Percentiles rank a stretch among this genome's conserved stretches.
Conservation (phyloP, 2,888 invertebrate species). For the Nomada goodeniana region DNA sequence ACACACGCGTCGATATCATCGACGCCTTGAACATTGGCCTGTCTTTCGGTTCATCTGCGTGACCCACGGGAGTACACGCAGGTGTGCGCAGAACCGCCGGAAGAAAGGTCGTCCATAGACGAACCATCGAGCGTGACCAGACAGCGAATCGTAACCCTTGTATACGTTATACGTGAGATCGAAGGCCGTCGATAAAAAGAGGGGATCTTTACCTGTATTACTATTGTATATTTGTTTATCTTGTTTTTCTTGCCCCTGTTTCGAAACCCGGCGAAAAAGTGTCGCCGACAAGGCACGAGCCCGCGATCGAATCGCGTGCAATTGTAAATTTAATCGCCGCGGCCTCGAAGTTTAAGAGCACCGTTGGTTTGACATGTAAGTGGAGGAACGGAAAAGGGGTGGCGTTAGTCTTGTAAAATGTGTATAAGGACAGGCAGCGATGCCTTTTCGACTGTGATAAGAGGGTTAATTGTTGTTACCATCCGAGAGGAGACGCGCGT, state of each 20-base stretch:
- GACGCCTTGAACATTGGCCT: conserved; percentile 49
- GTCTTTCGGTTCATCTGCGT: conserved; percentile 36
- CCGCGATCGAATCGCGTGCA: conserved; percentile 2
- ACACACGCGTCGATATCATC: conserved; percentile 51
- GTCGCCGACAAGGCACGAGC: not conserved
- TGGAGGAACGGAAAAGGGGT: not conserved
- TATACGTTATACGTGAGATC: not conserved
- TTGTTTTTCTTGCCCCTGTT: not conserved
- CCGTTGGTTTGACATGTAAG: conserved; percentile 3
- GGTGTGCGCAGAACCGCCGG: not conserved
- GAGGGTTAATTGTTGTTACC: conserved; percentile 62
- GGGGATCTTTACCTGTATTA: not conserved
- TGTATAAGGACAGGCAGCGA: conserved; percentile 19
- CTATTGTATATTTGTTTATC: not conserved
- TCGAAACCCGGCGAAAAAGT: not conserved
- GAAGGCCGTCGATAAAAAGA: not conserved
- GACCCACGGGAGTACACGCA: not conserved
- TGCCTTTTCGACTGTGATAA: conserved; percentile 72
- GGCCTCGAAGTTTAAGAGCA: not conserved
- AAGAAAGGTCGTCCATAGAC: too few relatives aligned
- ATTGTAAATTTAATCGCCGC: conserved; percentile 15
- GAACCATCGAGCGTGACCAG: not conserved
- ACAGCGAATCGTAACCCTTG: conserved; percentile 1
- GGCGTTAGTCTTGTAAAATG: conserved; percentile 12
- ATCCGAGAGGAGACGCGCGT: conserved; percentile 41